Conservation (phyloP, 1,140 invertebrate genomes). For the Drosophila simulans region DNA sequence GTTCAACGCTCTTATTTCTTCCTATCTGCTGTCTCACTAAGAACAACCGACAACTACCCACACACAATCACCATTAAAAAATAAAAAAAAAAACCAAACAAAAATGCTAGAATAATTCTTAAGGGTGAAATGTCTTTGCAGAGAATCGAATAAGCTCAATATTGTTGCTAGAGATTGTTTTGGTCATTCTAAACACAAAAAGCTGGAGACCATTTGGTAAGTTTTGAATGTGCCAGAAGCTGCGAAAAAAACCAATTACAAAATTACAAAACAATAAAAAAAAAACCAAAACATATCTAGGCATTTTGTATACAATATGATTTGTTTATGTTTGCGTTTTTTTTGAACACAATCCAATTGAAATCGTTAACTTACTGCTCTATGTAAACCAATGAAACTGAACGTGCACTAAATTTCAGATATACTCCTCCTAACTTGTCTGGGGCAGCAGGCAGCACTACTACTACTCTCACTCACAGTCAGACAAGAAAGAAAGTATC, state of each 20-base stretch:
- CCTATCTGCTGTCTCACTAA: slow-evolving; percentile 52
- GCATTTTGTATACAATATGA: slow-evolving; percentile 77
- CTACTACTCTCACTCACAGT: slow-evolving; percentile 78
- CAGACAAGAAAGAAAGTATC: slow-evolving; percentile 71
- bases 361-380: slow-evolving; percentile 46
- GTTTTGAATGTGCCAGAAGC: slow-evolving; percentile 82
- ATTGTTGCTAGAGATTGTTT: slow-evolving; percentile 85
- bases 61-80: slow-evolving; percentile 58
- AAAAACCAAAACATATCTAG: slow-evolving; percentile 78
- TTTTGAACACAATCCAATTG: slow-evolving; percentile 55
- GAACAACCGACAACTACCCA: slow-evolving; percentile 46
- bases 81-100: slow-evolving; percentile 51
- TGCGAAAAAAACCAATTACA: slow-evolving; percentile 52
- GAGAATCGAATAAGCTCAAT: slow-evolving; percentile 84
- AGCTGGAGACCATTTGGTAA: slow-evolving; percentile 84
- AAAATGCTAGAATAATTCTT: slow-evolving; percentile 84
- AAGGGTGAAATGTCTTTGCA: slow-evolving; percentile 85
- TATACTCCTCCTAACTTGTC: slow-evolving; percentile 81
- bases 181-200: slow-evolving; percentile 84
- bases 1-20: slow-evolving; percentile 55
- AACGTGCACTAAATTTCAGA: slow-evolving; percentile 84
- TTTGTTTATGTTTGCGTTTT: slow-evolving; percentile 73
- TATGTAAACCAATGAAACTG: slow-evolving; percentile 73
- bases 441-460: slow-evolving; percentile 80
- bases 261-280: slow-evolving; percentile 54